phyloP scores from a whole-genome alignment of 2,113 vertebrate species.

The Boleophthalmus pectinirostris region DNA sequence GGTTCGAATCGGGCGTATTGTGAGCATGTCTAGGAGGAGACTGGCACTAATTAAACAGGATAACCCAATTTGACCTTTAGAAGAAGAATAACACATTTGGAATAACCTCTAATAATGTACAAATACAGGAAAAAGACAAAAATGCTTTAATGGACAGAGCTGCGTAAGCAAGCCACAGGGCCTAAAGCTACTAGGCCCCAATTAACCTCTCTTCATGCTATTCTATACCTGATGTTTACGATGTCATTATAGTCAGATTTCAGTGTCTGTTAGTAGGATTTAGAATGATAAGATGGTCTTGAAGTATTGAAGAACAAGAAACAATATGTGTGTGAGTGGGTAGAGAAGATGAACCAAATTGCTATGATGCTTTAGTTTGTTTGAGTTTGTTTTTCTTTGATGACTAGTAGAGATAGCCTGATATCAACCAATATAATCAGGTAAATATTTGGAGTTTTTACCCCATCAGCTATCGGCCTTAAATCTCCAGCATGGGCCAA shows the following conservation, averaged over 20 bases:
- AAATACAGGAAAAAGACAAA: not conserved
- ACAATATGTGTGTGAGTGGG: not conserved
- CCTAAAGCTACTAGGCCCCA: not conserved
- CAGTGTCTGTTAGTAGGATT: not conserved
- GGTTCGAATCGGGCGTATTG: not conserved
- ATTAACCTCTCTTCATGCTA: not conserved
- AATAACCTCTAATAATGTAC: not conserved
- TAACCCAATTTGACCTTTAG: not conserved
- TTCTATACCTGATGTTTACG: not conserved
- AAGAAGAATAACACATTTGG: not conserved
- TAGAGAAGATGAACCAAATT: no score
- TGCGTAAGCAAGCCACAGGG: not conserved
- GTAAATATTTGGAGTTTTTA: no score
- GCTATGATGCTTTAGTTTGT: no score
- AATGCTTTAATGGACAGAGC: not conserved
- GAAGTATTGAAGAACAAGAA: not conserved
- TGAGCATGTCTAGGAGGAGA: not conserved
- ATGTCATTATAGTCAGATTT: not conserved
- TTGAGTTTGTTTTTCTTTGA: no score
- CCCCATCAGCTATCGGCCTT: no score
- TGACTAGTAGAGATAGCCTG: no score
- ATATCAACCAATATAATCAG: no score
- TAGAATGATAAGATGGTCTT: not conserved
- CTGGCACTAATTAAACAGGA: constrained; percentile 21
- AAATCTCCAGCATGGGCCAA: no score